Conservation (phyloP, 1,140 invertebrate genomes). For the Stegodyphus mimosarum region DNA sequence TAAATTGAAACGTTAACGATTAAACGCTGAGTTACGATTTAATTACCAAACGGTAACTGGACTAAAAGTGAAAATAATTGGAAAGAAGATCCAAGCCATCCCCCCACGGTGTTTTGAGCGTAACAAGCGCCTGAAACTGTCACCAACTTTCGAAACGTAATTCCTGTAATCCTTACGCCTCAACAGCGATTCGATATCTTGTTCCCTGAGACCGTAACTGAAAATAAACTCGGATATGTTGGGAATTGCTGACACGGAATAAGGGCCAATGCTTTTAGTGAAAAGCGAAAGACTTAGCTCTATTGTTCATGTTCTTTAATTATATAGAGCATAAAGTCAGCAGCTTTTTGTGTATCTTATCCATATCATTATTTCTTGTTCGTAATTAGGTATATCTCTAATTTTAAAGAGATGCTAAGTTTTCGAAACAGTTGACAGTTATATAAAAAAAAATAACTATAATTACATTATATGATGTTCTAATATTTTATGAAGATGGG, state of each 20-base stretch:
- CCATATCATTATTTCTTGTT: too few relatives aligned
- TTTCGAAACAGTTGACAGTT: too few relatives aligned
- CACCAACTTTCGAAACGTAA: constrained; percentile 28
- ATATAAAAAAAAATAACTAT: too few relatives aligned
- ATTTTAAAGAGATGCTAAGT: too few relatives aligned
- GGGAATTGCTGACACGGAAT: constrained; percentile 6
- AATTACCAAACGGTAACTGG: constrained; percentile 9
- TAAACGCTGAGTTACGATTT: background rate
- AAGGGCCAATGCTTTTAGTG: background rate
- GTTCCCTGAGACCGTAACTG: constrained; percentile 5
- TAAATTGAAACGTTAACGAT: too few relatives aligned
- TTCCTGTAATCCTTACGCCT: constrained; percentile 19
- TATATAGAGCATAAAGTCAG: too few relatives aligned
- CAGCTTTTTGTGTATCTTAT: too few relatives aligned
- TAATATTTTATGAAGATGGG: too few relatives aligned
- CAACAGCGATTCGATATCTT: constrained; percentile 13
- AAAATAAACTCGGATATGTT: constrained; percentile 28
- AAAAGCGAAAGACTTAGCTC: too few relatives aligned
- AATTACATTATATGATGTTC: too few relatives aligned
- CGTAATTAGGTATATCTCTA: too few relatives aligned
- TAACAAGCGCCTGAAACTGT: constrained; percentile 17
- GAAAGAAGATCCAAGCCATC: background rate
- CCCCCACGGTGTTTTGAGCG: background rate
- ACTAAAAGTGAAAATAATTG: constrained; percentile 31
- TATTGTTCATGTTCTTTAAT: too few relatives aligned